Evolutionary conservation across 2,797 vertebrate species (phyloP).

Genomic region (Scyliorhinus canicula): DNA sequence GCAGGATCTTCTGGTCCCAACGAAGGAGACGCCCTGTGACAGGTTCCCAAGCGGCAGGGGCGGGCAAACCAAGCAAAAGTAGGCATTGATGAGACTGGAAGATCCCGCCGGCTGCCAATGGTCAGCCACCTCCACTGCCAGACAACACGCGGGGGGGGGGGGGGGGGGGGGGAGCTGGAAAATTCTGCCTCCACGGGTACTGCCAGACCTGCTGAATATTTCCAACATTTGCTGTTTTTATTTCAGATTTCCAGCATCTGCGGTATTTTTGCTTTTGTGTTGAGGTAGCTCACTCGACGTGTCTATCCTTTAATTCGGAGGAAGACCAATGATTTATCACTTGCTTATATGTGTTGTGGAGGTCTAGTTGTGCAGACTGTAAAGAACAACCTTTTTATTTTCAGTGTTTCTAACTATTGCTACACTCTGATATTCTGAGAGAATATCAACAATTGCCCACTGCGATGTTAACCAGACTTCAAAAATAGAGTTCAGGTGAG

Average conservation of each 20-base stretch:
- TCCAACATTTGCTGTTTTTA: background rate
- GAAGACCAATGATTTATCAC: constrained; percentile 6
- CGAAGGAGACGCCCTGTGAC: too few species aligned
- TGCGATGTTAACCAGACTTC: background rate
- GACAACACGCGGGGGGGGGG: too few species aligned
- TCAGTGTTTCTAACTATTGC: background rate
- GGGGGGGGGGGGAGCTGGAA: too few species aligned
- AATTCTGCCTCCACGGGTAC: background rate
- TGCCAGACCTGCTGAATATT: background rate
- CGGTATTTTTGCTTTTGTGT: background rate
- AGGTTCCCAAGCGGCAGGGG: too few species aligned
- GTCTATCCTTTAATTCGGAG: background rate
- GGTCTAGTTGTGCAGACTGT: background rate
- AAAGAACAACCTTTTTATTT: background rate
- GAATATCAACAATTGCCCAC: background rate
- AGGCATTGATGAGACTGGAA: too few species aligned
- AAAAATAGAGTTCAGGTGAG: background rate
- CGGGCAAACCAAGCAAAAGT: too few species aligned
- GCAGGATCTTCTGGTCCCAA: too few species aligned
- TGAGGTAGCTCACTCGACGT: background rate
- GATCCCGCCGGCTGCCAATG: too few species aligned
- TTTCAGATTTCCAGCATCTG: background rate
- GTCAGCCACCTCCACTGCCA: too few species aligned
- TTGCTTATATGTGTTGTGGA: background rate
- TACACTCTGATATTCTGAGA: background rate